Conservation (phyloP, 2,888 invertebrate genomes). For the Sinotaia quadrata region DNA sequence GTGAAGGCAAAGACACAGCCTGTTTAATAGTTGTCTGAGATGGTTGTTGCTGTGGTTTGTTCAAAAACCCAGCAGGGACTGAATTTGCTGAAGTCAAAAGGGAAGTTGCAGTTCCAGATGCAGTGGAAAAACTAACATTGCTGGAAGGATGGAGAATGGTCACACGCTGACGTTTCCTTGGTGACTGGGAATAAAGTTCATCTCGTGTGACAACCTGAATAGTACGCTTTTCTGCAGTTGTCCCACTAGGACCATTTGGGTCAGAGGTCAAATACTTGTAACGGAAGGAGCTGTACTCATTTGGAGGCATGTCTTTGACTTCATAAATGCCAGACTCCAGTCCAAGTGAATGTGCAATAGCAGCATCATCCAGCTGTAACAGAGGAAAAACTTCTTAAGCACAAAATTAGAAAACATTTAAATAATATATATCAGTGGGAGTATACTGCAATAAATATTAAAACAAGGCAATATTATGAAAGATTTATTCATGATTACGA, state of each 20-base stretch:
- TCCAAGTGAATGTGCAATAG: conserved; percentile 52
- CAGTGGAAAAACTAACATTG: neutral
- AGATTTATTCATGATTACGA: too few species aligned
- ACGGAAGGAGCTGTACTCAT: conserved; percentile 46
- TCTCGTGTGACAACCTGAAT: conserved; percentile 47
- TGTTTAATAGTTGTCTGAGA: conserved; percentile 16
- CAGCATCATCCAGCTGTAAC: conserved; percentile 53
- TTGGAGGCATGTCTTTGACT: conserved; percentile 54
- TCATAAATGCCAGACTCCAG: conserved; percentile 53
- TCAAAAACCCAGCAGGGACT: neutral
- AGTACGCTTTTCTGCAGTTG: conserved; percentile 44
- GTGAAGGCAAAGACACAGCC: too few species aligned
- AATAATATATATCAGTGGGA: too few species aligned
- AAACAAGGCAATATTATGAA: neutral
- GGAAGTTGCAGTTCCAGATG: conserved; percentile 21
- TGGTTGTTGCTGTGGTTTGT: conserved; percentile 19
- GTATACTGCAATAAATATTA: too few species aligned
- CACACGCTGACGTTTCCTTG: conserved; percentile 8
- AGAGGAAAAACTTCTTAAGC: conserved; percentile 4
- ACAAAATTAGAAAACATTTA: neutral
- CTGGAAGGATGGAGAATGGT: neutral
- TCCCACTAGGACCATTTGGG: conserved; percentile 27
- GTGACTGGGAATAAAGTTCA: conserved; percentile 36
- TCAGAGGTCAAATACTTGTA: conserved; percentile 28
- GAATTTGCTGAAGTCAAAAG: conserved; percentile 22